These are phyloP conservation scores for Pipistrellus pipistrellus DNA, from an alignment of 2,797 vertebrate genomes.

Conservation along the genomic window DNA sequence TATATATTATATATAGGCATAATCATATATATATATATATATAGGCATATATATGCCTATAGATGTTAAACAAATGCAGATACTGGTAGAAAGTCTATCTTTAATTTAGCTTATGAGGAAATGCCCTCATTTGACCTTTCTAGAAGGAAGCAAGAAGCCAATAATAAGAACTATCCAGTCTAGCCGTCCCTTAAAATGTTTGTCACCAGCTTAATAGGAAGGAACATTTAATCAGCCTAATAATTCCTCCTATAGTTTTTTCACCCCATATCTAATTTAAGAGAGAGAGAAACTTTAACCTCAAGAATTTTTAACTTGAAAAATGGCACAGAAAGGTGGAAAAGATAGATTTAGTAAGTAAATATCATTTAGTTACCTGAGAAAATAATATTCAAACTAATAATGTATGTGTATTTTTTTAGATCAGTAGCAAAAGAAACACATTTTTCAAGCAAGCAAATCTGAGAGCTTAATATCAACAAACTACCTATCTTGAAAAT, in stretches of 20 bases:
- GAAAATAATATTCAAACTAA: slow-evolving; percentile 2
- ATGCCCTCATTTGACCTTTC: background rate
- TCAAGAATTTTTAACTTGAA: slow-evolving; percentile 52
- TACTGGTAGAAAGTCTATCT: background rate
- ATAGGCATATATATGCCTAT: background rate
- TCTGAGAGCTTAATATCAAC: background rate
- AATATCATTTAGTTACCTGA: slow-evolving; percentile 28
- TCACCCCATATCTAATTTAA: slow-evolving; percentile 9
- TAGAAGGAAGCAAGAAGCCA: background rate
- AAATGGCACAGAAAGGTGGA: background rate
- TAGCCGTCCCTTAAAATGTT: background rate
- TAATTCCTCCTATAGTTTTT: background rate
- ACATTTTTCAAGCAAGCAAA: slow-evolving; percentile 15
- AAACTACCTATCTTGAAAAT: slow-evolving; percentile 6
- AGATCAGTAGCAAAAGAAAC: background rate
- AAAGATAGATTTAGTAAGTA: slow-evolving; percentile 29
- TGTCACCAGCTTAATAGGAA: background rate
- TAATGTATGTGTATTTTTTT: background rate
- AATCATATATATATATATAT: no score
- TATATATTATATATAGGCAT: no score
- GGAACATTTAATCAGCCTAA: background rate
- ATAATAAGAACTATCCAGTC: background rate
- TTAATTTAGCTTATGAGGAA: background rate
- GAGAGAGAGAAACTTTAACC: background rate
- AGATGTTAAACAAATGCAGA: background rate